phyloP scores from a whole-genome alignment of 2,797 vertebrate genomes.

The Danio choprae region DNA sequence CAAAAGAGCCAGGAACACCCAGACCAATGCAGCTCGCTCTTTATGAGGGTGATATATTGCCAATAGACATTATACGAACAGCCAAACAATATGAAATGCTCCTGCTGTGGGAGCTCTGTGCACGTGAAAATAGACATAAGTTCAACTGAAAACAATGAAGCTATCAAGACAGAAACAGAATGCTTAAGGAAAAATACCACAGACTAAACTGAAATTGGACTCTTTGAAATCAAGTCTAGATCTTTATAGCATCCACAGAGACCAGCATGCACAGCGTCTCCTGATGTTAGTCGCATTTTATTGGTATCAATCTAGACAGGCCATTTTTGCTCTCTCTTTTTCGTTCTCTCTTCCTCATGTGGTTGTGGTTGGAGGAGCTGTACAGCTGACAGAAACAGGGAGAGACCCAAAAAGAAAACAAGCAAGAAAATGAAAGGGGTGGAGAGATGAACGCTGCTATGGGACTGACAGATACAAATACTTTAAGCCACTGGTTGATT shows the following conservation, averaged over 20 bases:
- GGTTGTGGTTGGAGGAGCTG: constrained; percentile 11
- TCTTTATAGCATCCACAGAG: neutral
- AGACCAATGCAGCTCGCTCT: neutral
- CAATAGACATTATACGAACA: neutral
- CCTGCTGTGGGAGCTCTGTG: neutral
- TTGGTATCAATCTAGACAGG: neutral
- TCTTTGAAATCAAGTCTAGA: neutral
- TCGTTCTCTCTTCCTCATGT: neutral
- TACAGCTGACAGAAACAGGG: neutral
- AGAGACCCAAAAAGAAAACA: constrained; percentile 34
- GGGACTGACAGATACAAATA: constrained; percentile 6
- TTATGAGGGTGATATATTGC: neutral
- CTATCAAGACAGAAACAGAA: neutral
- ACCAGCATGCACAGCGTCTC: neutral
- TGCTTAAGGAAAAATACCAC: neutral
- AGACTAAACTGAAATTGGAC: neutral
- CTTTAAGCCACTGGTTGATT: constrained; percentile 23
- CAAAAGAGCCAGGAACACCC: constrained; percentile 20
- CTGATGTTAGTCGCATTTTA: constrained; percentile 1
- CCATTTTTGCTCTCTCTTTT: neutral
- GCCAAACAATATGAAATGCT: neutral
- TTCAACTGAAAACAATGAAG: neutral
- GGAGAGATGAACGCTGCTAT: neutral
- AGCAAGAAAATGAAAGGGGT: constrained; percentile 16
- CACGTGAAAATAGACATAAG: constrained; percentile 4